These are phyloP conservation scores for Drosophila auraria DNA, from an alignment of 1,140 invertebrate species.

Conservation along the genomic window DNA sequence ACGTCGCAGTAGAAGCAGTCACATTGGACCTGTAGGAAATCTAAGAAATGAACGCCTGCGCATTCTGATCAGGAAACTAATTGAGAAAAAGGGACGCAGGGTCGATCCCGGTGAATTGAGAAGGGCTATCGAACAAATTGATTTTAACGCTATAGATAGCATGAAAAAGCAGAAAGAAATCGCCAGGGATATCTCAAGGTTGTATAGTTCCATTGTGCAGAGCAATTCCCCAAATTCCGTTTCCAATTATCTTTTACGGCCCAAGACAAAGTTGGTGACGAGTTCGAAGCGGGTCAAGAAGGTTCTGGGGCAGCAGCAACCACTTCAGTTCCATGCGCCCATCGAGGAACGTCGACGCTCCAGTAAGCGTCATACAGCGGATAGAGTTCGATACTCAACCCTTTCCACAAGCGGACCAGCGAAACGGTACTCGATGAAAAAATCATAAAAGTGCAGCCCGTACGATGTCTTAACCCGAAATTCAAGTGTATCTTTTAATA, in stretches of 20 bases:
- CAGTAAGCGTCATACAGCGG: no score
- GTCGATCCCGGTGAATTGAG: not conserved
- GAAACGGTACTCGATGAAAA: no score
- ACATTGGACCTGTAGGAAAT: constrained; percentile 2
- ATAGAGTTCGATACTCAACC: no score
- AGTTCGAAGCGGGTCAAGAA: not conserved
- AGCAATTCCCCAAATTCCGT: not conserved
- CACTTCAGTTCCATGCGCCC: no score
- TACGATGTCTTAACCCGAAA: no score
- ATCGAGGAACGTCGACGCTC: no score
- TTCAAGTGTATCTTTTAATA: no score
- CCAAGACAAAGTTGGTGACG: not conserved
- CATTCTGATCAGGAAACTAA: not conserved
- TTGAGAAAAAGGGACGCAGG: not conserved
- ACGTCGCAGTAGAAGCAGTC: not conserved
- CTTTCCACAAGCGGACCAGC: no score
- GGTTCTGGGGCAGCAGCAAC: no score
- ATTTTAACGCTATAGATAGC: not conserved
- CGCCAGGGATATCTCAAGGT: not conserved
- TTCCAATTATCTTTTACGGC: not conserved
- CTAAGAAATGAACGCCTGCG: not conserved
- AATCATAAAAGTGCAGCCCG: no score
- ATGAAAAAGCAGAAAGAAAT: not conserved
- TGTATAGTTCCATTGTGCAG: constrained; percentile 7
- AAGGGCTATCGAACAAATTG: not conserved